Conservation (phyloP, 1,140 invertebrate species). For the Pachypsylla venusta region DNA sequence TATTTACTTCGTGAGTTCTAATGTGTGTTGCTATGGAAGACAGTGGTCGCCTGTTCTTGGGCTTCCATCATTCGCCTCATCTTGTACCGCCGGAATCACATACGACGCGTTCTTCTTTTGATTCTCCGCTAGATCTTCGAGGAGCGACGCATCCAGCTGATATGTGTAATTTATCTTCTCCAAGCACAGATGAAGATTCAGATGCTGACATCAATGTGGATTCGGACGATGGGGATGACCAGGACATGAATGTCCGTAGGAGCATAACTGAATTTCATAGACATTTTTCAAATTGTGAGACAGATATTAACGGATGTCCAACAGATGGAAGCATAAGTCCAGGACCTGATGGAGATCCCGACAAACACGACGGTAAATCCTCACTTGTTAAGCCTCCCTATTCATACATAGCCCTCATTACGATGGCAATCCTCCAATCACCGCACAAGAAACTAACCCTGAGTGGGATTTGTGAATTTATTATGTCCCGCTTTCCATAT, state of each 20-base stretch:
- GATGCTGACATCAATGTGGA: conserved; percentile 27
- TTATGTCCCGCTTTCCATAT: conserved; percentile 94
- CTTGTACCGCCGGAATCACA: not conserved
- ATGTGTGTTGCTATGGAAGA: conserved; percentile 26
- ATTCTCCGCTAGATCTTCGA: conserved; percentile 22
- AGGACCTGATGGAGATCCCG: conserved; percentile 11
- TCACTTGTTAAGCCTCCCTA: conserved; percentile 75
- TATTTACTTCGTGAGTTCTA: conserved; percentile 9
- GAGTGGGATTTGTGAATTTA: conserved; percentile 97
- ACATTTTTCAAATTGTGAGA: conserved; percentile 6
- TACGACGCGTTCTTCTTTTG: not conserved
- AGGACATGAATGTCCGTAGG: not conserved
- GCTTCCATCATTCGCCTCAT: conserved; percentile 20
- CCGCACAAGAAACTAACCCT: conserved; percentile 91
- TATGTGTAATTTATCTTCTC: conserved; percentile 12
- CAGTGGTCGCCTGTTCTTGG: conserved; percentile 21
- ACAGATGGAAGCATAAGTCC: not conserved
- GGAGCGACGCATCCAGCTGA: not conserved
- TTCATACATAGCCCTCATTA: conserved; percentile 94
- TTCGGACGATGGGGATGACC: conserved; percentile 23
- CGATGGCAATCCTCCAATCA: conserved; percentile 95
- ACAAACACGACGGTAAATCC: conserved; percentile 14
- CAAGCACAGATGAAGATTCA: conserved; percentile 19
- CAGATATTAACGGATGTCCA: conserved; percentile 3
- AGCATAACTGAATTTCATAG: not conserved